Percentiles rank a stretch among this genome's conserved stretches.
These are phyloP conservation scores for Loripinus fragilis DNA, from an alignment of 2,888 invertebrate species.

Conservation along the genomic window DNA sequence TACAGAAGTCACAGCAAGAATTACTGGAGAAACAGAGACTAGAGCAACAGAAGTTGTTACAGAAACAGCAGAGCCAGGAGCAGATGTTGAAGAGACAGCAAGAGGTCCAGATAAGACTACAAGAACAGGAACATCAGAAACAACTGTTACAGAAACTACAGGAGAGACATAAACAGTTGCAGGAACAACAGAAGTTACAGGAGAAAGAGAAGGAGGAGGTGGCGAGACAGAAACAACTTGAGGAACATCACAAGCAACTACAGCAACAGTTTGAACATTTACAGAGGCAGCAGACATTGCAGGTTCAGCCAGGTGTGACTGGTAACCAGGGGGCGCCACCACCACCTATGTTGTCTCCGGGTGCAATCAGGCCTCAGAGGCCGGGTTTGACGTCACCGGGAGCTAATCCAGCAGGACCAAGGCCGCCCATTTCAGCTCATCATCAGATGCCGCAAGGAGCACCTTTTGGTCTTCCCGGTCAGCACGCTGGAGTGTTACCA, in stretches of 20 bases:
- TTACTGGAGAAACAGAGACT: constrained; percentile 31
- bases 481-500: constrained; percentile 46
- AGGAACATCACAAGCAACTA: constrained; percentile 45
- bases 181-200: constrained; percentile 46
- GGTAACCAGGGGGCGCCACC: constrained; percentile 1
- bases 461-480: constrained; percentile 50
- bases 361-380: constrained; percentile 34
- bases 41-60: constrained; percentile 39
- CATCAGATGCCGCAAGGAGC: constrained; percentile 57
- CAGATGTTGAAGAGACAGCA: constrained; percentile 28
- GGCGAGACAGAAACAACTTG: constrained; percentile 19
- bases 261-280: constrained; percentile 47
- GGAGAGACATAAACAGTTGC: constrained; percentile 39
- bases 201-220: constrained; percentile 30
- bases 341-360: constrained; percentile 47
- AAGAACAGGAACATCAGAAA: constrained; percentile 37
- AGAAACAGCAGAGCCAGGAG: constrained; percentile 29
- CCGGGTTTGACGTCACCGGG: constrained; percentile 40
- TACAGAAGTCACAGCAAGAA: constrained; percentile 22
- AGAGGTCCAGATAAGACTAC: constrained; percentile 50
- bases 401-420: constrained; percentile 26
- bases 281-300: constrained; percentile 26
- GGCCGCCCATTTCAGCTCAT: constrained; percentile 48
- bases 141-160: constrained; percentile 40
- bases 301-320: constrained; percentile 39